Base-by-base conservation (phyloP, 2,113 vertebrate genomes). In the Naja naja region DNA sequence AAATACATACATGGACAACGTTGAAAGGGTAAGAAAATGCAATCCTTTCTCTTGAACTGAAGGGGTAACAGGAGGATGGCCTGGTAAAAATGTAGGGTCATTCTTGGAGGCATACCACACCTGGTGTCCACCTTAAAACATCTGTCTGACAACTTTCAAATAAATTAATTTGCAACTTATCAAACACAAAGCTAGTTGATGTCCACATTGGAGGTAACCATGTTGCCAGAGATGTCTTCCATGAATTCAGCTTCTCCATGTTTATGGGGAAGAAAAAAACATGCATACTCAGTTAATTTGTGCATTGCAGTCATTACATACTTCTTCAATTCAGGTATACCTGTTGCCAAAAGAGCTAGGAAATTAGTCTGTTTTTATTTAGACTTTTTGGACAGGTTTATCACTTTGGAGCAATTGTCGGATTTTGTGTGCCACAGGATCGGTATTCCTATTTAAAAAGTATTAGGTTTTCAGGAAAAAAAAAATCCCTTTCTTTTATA, bases 401-500 rank as follows among this genome's bases (percentile, higher is more conserved):
- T 39, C 12, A 86, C 87, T 55, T 93, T 60, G 25, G 3, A 27
- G 18, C 49, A 52, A 87, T 94, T 64, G 93, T 94, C 94, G 0
- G 47, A 49, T 85, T 74, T 74, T 85, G 91, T 56, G n/a, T 94
- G 92, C 49, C 91, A 93, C 23, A 55, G 69, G 87, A 89, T 95
- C 89, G 90, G 64, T 90, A 54, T 94, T 94, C 87, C 89, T 93
- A 88, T 20, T 92, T 92, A 93, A 89, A 0, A 9, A 95, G 92
- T 93, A 94, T 93, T 93, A 90, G 74, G 52, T 89, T 96, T 89
- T 88, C 18, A 7, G 60, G 64, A 25, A 27, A 94, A 90, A 43
- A 34, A 92, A 30, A 30, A 10, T 69, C 60, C 60, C 30, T 69
- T n/a, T 16, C 1, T 94, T 47, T 93, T 93, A 91, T 60, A 95